Conservation (phyloP, 2,113 vertebrate species). For the Thamnaconus septentrionalis region DNA sequence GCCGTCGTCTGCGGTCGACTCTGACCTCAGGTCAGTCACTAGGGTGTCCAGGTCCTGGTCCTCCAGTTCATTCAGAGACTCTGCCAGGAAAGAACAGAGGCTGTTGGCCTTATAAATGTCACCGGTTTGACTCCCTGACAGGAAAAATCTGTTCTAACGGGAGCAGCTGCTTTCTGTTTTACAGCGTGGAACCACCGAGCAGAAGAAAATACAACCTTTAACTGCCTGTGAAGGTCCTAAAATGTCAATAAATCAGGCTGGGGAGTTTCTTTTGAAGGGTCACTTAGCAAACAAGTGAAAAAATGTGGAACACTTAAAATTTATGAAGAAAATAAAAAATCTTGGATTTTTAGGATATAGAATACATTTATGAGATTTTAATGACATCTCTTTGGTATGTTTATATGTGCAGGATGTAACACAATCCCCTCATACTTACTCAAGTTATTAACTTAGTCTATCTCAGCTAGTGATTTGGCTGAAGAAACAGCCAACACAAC, state of each 20-base stretch:
- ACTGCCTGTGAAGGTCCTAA: neutral
- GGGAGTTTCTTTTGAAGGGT: too few species aligned
- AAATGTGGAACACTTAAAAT: too few species aligned
- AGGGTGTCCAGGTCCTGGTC: constrained; percentile 89
- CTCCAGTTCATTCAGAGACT: constrained; percentile 86
- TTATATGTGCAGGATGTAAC: too few species aligned
- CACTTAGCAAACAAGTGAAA: too few species aligned
- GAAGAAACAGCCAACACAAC: too few species aligned
- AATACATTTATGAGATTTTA: too few species aligned
- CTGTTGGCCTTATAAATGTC: neutral
- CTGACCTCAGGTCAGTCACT: constrained; percentile 85
- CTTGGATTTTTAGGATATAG: too few species aligned
- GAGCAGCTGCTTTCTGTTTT: neutral
- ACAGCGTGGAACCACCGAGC: neutral
- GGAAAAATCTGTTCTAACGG: neutral
- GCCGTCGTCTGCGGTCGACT: neutral
- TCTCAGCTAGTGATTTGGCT: too few species aligned
- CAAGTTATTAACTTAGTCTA: too few species aligned
- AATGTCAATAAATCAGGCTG: neutral
- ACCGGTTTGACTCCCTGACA: neutral
- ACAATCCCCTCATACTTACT: too few species aligned
- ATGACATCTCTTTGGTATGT: too few species aligned
- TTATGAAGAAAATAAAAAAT: too few species aligned
- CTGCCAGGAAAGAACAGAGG: constrained; percentile 49
- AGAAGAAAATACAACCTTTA: neutral